These are phyloP conservation scores for Intellagama lesueurii DNA, from an alignment of 2,797 vertebrate species.

Conservation along the genomic window DNA sequence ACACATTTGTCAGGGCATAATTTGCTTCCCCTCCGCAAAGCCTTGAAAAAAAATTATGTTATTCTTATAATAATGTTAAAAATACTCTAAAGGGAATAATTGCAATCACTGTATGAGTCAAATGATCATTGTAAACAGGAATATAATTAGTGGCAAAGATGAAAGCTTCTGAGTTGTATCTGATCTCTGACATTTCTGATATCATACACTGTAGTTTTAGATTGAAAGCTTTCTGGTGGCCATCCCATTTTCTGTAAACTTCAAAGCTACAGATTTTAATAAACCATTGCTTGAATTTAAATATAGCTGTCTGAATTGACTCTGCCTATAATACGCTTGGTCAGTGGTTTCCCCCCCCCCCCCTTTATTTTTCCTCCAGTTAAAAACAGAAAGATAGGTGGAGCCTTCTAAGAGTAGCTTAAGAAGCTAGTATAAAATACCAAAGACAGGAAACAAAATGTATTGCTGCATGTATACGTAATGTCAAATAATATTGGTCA, in stretches of 20 bases:
- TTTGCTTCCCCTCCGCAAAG: conserved; percentile 61
- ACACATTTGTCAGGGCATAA: neutral
- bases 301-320: conserved; percentile 60
- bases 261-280: conserved; percentile 75
- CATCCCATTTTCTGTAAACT: conserved; percentile 66
- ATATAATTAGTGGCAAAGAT: conserved; percentile 75
- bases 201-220: conserved; percentile 51
- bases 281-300: conserved; percentile 53
- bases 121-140: conserved; percentile 60
- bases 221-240: conserved; percentile 62
- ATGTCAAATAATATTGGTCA: neutral
- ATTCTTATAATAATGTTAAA: conserved; percentile 43
- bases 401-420: neutral
- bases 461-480: conserved; percentile 35
- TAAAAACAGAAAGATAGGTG: conserved; percentile 49
- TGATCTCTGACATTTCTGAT: conserved; percentile 73
- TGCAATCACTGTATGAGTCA: conserved; percentile 63
- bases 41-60: conserved; percentile 31
- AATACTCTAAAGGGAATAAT: conserved; percentile 70
- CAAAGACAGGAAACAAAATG: conserved; percentile 27
- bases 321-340: conserved; percentile 56
- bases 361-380: conserved; percentile 49
- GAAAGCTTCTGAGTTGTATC: conserved; percentile 75
- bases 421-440: conserved; percentile 30
- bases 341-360: conserved; percentile 18